phyloP scores from a whole-genome alignment of 2,797 vertebrate genomes.

The Perdix hodgsoniae region DNA sequence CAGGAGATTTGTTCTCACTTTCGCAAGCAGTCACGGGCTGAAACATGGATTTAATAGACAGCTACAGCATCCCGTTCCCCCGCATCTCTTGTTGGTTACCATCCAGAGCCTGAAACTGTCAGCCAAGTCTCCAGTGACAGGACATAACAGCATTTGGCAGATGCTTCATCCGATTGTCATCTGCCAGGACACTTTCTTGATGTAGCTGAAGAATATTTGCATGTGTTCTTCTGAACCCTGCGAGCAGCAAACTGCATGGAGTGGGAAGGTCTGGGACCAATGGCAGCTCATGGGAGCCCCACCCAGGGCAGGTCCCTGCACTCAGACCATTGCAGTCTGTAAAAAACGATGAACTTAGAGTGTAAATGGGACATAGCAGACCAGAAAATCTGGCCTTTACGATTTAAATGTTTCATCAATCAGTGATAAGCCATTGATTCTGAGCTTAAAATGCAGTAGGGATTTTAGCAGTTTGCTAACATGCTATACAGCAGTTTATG shows the following conservation, averaged over 20 bases:
- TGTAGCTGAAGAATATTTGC: neutral
- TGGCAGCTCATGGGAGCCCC: neutral
- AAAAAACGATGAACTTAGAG: neutral
- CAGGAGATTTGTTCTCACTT: neutral
- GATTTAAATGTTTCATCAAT: neutral
- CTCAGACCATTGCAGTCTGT: rapidly evolving
- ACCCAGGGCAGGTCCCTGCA: neutral
- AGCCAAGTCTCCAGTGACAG: neutral
- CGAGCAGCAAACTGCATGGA: neutral
- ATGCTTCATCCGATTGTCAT: neutral
- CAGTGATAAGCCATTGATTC: neutral
- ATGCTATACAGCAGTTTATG: neutral
- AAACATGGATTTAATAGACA: neutral
- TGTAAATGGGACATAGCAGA: neutral
- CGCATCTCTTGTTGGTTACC: neutral
- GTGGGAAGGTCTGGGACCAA: neutral
- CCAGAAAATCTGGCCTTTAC: neutral
- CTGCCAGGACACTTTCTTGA: neutral
- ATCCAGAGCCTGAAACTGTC: neutral
- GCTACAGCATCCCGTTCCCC: neutral
- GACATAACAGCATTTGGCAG: neutral
- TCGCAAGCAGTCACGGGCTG: neutral
- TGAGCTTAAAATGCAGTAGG: neutral
- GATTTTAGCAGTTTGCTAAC: neutral
- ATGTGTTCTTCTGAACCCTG: neutral